These are phyloP conservation scores for Tetranychus piercei DNA, from an alignment of 2,888 invertebrate species.

Conservation along the genomic window DNA sequence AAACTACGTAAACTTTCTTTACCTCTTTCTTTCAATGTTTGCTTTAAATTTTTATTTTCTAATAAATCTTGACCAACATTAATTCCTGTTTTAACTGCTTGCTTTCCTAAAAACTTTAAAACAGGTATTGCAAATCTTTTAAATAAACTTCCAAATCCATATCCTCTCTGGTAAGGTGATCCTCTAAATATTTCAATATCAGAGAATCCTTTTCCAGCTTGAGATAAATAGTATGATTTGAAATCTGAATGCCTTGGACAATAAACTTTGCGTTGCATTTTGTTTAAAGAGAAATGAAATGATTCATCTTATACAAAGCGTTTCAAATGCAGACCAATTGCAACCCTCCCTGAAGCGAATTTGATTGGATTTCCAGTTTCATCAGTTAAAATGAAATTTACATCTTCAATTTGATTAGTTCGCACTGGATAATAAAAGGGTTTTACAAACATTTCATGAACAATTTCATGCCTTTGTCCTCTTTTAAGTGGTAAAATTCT, in stretches of 20 bases:
- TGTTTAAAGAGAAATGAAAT: too few relatives aligned
- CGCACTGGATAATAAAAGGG: not conserved
- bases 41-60: not conserved
- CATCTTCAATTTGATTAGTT: not conserved
- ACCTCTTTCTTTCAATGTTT: not conserved
- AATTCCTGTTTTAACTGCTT: not conserved
- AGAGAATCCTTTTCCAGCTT: constrained; percentile 3
- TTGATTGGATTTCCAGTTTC: not conserved
- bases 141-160: constrained; percentile 11
- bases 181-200: not conserved
- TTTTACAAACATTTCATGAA: not conserved
- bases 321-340: not conserved
- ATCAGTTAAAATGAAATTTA: not conserved
- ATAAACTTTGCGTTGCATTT: not conserved
- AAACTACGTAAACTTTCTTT: not conserved
- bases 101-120: not conserved
- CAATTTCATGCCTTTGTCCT: not conserved
- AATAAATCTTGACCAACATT: not conserved
- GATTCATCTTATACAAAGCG: too few relatives aligned
- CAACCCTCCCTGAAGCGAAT: not conserved
- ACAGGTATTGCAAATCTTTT: not conserved
- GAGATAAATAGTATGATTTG: not conserved
- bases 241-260: constrained; percentile 3
- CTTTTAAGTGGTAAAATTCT: not conserved
- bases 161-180: constrained; percentile 7